Conservation (phyloP, 2,888 invertebrate genomes). For the Tipula confusa region DNA sequence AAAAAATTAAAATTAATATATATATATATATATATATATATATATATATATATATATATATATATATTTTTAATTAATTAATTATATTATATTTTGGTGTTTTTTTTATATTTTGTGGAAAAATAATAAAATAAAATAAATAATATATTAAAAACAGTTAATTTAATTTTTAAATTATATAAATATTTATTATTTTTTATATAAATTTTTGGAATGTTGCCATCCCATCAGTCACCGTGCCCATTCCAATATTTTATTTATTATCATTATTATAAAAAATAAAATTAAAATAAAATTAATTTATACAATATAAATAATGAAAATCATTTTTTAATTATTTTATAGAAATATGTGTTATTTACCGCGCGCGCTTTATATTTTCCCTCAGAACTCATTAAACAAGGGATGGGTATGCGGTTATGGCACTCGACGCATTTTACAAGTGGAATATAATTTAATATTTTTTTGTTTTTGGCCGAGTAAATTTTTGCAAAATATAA, state of each 20-base stretch:
- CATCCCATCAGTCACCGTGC: not conserved
- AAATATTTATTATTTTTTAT: not conserved
- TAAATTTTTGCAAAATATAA: not conserved
- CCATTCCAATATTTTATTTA: not conserved
- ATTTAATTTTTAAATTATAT: slow-evolving; percentile 25
- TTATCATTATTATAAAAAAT: not conserved
- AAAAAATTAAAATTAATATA: not conserved
- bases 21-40: too few species aligned
- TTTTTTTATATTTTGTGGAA: slow-evolving; percentile 27
- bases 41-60: too few species aligned
- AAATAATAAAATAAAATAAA: not conserved
- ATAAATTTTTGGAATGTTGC: not conserved
- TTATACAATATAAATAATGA: slow-evolving; percentile 20
- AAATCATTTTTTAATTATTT: slow-evolving; percentile 12
- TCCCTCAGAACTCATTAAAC: not conserved
- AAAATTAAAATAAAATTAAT: not conserved
- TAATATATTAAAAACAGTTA: not conserved
- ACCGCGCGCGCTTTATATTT: not conserved
- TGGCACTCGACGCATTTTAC: not conserved
- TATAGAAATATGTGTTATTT: not conserved
- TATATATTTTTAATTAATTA: slow-evolving; percentile 30
- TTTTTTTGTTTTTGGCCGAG: not conserved
- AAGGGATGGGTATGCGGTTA: not conserved
- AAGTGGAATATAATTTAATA: not conserved
- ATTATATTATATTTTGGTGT: not conserved